Percentiles rank a stretch among this genome's conserved stretches.
Evolutionary conservation across 2,888 invertebrate species (phyloP).

Genomic region (Formica aserva): DNA sequence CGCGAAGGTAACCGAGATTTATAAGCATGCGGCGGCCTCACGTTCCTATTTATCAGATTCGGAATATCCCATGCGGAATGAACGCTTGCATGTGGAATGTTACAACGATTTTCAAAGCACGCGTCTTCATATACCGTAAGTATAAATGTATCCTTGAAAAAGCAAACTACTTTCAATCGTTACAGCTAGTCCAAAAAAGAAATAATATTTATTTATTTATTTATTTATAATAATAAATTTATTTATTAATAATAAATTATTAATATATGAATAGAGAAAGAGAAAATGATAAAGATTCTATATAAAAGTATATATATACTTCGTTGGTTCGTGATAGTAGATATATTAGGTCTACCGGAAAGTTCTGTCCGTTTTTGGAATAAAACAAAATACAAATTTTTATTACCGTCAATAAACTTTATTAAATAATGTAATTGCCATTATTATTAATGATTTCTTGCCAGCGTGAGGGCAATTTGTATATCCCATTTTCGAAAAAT

Average conservation of each 20-base stretch:
- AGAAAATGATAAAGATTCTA: background rate
- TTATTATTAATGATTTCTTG: no score
- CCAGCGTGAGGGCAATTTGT: no score
- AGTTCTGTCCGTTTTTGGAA: no score
- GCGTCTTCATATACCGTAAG: background rate
- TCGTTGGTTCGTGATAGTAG: background rate
- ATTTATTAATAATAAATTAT: background rate
- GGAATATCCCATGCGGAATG: constrained; percentile 51
- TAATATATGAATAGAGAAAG: background rate
- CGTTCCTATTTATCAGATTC: constrained; percentile 63
- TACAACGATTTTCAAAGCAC: background rate
- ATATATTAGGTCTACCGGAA: background rate
- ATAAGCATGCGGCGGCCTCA: constrained; percentile 47
- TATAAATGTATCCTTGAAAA: background rate
- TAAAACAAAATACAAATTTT: no score
- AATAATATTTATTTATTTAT: background rate
- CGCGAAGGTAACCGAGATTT: constrained; percentile 66
- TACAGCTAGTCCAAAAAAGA: background rate
- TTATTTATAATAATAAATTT: no score
- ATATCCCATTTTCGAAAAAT: no score
- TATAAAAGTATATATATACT: background rate
- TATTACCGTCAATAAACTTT: no score
- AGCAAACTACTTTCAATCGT: background rate
- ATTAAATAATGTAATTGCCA: no score
- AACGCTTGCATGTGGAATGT: constrained; percentile 2